A percentile compares a stretch with the other conserved stretches of the same genome.
phyloP scores from a whole-genome alignment of 1,140 invertebrate species.

The Lineus longissimus region DNA sequence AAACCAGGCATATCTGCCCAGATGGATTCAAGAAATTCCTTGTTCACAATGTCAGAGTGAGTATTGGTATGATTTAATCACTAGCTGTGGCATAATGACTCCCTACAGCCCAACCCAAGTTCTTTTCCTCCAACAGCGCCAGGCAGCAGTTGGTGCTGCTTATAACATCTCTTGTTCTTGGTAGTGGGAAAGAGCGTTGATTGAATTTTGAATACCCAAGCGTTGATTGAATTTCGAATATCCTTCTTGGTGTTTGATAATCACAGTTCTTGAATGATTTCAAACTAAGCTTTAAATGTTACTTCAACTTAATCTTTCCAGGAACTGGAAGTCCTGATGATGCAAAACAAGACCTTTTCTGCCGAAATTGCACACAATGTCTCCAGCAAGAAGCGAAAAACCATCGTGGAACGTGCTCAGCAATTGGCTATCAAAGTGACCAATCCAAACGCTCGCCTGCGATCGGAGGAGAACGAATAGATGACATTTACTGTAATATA shows the following conservation, averaged over 20 bases:
- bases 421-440: conserved; percentile 93
- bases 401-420: conserved; percentile 92
- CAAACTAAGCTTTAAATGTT: no score
- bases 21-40: conserved; percentile 95
- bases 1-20: conserved; percentile 92
- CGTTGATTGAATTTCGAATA: no score
- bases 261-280: no score
- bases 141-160: no score
- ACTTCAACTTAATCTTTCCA: conserved; percentile 57
- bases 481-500: conserved; percentile 17
- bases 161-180: no score
- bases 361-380: conserved; percentile 97
- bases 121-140: no score
- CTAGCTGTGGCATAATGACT: not conserved
- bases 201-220: no score
- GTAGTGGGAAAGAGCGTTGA: no score
- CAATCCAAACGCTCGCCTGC: conserved; percentile 90
- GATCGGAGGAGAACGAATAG: conserved; percentile 98
- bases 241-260: no score
- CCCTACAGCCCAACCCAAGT: no score
- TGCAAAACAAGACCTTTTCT: conserved; percentile 97
- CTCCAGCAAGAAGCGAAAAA: conserved; percentile 92
- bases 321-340: conserved; percentile 97
- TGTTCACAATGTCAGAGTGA: conserved; percentile 79
- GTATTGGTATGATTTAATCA: conserved; percentile 27